Evolutionary conservation across 1,140 invertebrate species (phyloP).

Genomic region (Psix sp.): DNA sequence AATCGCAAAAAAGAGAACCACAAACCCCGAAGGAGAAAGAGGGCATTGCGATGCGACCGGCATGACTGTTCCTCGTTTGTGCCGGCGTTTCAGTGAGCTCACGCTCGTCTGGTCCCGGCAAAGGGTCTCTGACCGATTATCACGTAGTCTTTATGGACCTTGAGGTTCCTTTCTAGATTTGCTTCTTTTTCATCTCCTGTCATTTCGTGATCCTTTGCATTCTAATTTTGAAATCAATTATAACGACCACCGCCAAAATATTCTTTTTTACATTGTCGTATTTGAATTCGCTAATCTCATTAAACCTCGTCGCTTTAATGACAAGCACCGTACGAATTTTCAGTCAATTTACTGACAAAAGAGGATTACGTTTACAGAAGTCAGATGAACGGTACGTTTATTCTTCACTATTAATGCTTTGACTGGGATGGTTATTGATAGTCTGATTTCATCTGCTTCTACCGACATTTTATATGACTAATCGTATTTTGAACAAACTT

Average conservation of each 20-base stretch:
- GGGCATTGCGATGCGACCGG: constrained; percentile 41
- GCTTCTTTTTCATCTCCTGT: constrained; percentile 17
- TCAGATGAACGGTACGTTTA: neutral
- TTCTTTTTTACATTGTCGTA: constrained; percentile 5
- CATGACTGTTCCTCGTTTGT: constrained; percentile 66
- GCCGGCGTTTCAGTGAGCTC: constrained; percentile 62
- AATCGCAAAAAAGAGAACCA: constrained; percentile 31
- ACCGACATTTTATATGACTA: too few species aligned
- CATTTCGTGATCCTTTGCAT: constrained; percentile 24
- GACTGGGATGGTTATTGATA: too few species aligned
- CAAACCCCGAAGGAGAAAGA: constrained; percentile 26
- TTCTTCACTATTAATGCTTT: too few species aligned
- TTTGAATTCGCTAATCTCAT: constrained; percentile 26
- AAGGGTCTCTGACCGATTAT: constrained; percentile 74
- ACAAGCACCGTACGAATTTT: constrained; percentile 1
- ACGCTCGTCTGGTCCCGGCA: constrained; percentile 67
- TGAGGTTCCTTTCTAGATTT: constrained; percentile 66
- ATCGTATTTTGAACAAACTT: too few species aligned
- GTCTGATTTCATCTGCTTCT: too few species aligned
- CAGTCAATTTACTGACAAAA: constrained; percentile 7
- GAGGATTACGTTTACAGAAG: constrained; percentile 16
- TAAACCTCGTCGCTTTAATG: constrained; percentile 23
- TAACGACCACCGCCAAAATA: constrained; percentile 21
- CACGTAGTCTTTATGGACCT: constrained; percentile 71
- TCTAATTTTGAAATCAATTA: constrained; percentile 43